Evolutionary conservation across 2,113 vertebrate species (phyloP), one percentile per base, ranked within the genome.

Genomic region (Cyprinodon brontotheroides): DNA sequence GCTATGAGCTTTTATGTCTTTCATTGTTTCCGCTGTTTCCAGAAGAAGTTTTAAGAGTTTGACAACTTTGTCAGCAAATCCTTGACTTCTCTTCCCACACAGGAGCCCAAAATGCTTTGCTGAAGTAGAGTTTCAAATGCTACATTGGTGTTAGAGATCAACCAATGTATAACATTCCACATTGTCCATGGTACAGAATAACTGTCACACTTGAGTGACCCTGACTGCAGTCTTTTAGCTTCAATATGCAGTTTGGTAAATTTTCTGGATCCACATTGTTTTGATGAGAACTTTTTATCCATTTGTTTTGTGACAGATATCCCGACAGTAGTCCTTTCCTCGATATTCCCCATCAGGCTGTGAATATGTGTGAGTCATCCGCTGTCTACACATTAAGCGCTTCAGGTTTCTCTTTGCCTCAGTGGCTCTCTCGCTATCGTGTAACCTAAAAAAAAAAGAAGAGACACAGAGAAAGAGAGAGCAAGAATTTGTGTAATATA

Each of bases 361-460:
- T 85, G 72, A 83, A 87, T 79, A 67, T 68, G 72, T 73, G 67
- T 74, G 80, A 85, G 85, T 90, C 89, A 84, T 90, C 90, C 84
- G 72, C 84, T 78, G 65, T 83, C 87, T 84, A 59, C 79, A 68
- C 78, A 67, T 64, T 77, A 72, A 85, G 79, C 82, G 83, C 72
- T 81, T 86, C 75, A 79, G 78, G 79, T 89, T 85, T 83, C 83
- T 78, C 68, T 43, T 53, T 81, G 71, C 80, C 75, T 85, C 65
- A 4, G 59, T 13, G 48, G 73, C 89, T 84, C 82, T 91, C 94
- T 93, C 85, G 97, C 96, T 98, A 98, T 96, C 96, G 96, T n/a
- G 96, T 98, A 68, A 98, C 98, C 97, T 98, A 68, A 88, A 87
- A 80, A 93, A 53, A 6, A 87, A 22, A 92, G 84, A 22, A 92